Evolutionary conservation across 2,113 vertebrate genomes (phyloP).

Genomic region (Lophochroa leadbeateri): DNA sequence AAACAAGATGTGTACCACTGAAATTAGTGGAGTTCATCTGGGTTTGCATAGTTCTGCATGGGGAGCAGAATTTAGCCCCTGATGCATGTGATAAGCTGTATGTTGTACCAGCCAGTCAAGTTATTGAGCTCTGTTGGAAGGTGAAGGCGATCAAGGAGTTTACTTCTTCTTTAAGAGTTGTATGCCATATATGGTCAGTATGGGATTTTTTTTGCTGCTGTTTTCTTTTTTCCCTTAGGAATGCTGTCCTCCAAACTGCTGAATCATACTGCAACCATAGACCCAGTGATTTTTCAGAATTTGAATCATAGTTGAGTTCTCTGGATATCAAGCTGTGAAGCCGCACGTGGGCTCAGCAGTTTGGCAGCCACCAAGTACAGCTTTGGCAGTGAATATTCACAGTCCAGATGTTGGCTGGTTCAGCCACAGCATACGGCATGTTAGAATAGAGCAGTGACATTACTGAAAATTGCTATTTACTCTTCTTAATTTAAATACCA

Average conservation of each 20-base stretch:
- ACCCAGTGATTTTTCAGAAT: constrained; percentile 38
- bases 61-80: not conserved
- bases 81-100: not conserved
- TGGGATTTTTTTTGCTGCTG: not conserved
- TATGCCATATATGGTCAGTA: constrained; percentile 36
- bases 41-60: not conserved
- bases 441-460: not conserved
- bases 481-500: not conserved
- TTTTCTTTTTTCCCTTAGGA: not conserved
- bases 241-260: constrained; percentile 40
- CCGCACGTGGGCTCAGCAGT: constrained; percentile 15
- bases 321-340: constrained; percentile 49
- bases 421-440: not conserved
- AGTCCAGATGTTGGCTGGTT: constrained; percentile 34
- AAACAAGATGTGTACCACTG: not conserved
- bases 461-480: constrained; percentile 11
- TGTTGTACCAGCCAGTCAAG: not conserved
- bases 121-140: not conserved
- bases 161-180: not conserved
- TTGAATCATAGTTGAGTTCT: constrained; percentile 18
- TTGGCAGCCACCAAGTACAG: not conserved
- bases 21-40: not conserved
- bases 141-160: not conserved
- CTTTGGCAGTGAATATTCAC: constrained; percentile 4
- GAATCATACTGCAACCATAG: constrained; percentile 31